These are phyloP conservation scores for Zelostemma sp. DNA, from an alignment of 1,140 invertebrate genomes.

Conservation along the genomic window DNA sequence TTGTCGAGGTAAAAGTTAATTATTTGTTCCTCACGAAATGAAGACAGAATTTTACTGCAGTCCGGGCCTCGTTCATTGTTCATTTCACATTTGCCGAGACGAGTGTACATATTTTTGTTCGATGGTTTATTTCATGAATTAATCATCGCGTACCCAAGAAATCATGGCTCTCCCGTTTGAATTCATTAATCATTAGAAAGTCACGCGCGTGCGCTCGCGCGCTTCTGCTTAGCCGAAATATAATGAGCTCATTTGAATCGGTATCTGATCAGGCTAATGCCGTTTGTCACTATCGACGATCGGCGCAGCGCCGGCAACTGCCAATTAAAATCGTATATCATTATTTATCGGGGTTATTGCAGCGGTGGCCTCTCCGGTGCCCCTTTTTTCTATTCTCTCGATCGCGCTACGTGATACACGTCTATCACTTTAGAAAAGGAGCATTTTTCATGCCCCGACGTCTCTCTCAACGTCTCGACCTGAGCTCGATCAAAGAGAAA, in stretches of 20 bases:
- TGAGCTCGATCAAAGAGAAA: no score
- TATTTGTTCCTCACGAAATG: neutral
- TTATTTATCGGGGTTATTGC: constrained; percentile 56
- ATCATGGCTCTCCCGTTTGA: neutral
- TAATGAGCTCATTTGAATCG: constrained; percentile 65
- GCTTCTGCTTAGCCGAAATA: constrained; percentile 56
- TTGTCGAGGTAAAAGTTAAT: constrained; percentile 18
- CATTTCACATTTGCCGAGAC: no score
- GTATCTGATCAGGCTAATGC: constrained; percentile 62
- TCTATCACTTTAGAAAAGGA: constrained; percentile 9
- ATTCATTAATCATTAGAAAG: constrained; percentile 49
- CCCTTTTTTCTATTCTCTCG: constrained; percentile 9
- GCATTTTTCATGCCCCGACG: constrained; percentile 8
- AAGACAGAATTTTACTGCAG: no score
- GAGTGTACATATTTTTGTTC: no score
- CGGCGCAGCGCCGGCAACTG: constrained; percentile 37
- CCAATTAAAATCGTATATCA: constrained; percentile 61
- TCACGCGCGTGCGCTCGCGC: constrained; percentile 38
- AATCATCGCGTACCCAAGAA: no score
- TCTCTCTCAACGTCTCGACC: no score
- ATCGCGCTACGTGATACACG: constrained; percentile 12
- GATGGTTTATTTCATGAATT: no score
- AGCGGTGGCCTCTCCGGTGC: constrained; percentile 14
- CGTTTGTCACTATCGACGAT: constrained; percentile 55
- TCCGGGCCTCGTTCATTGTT: no score